Conservation (phyloP, 2,888 invertebrate genomes). For the Tetranychus truncatus region DNA sequence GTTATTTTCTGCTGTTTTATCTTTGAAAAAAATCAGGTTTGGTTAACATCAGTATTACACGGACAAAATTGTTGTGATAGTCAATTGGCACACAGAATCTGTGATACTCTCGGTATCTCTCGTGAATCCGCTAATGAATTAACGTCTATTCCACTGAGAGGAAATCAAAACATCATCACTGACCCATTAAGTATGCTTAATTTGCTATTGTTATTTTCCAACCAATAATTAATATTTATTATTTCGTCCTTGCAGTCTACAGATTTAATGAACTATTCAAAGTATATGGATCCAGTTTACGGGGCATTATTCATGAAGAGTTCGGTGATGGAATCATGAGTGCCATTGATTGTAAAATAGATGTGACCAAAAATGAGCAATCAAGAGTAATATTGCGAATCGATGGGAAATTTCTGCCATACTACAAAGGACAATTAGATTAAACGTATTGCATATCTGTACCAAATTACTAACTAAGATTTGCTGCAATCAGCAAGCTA, state of each 20-base stretch:
- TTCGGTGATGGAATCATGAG: slow-evolving; percentile 29
- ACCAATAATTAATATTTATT: background rate
- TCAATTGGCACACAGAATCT: background rate
- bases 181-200: background rate
- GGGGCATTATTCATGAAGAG: slow-evolving; percentile 27
- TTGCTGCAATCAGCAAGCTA: no score
- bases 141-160: background rate
- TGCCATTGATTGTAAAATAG: slow-evolving; percentile 28
- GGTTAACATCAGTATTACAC: background rate
- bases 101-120: background rate
- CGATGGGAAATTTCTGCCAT: slow-evolving; percentile 22
- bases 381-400: slow-evolving; percentile 18
- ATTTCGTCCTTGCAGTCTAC: slow-evolving; percentile 9
- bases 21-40: background rate
- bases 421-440: background rate
- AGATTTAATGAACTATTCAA: slow-evolving; percentile 23
- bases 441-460: no score
- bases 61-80: background rate
- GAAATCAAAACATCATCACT: background rate
- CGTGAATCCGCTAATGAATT: background rate
- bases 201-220: background rate
- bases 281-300: slow-evolving; percentile 28
- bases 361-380: slow-evolving; percentile 16
- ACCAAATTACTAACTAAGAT: no score
- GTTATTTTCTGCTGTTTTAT: background rate